Evolutionary conservation across 1,140 invertebrate species (phyloP).

Genomic region (Zaprionus gabonicus): DNA sequence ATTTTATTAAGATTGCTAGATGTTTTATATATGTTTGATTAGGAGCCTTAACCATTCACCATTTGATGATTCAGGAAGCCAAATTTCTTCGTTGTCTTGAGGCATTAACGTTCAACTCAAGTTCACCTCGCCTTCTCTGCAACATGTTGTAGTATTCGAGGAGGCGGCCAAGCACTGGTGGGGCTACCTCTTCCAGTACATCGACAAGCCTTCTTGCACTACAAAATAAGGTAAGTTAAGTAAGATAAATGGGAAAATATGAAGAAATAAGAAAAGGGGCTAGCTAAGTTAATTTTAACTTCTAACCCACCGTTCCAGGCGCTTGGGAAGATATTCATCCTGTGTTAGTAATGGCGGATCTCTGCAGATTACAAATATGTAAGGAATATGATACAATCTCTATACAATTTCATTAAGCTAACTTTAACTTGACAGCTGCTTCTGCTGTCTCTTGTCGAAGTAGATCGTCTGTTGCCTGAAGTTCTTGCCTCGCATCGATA

Average conservation of each 20-base stretch:
- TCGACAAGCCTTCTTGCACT: background rate
- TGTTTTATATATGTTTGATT: too few species aligned
- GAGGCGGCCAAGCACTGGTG: background rate
- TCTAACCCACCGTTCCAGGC: conserved; percentile 19
- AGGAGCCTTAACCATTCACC: too few species aligned
- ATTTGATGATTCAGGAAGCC: too few species aligned
- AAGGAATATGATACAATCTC: background rate
- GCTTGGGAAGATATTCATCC: conserved; percentile 9
- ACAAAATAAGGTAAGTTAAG: background rate
- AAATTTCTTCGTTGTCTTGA: background rate
- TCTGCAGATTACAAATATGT: background rate
- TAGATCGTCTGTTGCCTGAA: background rate
- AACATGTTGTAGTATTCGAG: background rate
- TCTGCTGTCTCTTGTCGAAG: background rate
- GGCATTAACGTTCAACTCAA: background rate
- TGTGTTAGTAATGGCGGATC: background rate
- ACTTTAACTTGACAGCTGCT: background rate
- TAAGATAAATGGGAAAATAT: background rate
- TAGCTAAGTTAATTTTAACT: background rate
- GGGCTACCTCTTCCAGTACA: background rate
- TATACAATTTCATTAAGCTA: background rate
- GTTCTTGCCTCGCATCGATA: background rate
- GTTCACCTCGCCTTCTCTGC: background rate
- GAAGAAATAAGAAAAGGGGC: background rate
- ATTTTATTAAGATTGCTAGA: too few species aligned